Percentiles rank a stretch among this genome's conserved stretches.
Conservation (phyloP, 1,140 invertebrate genomes). For the Tribolium castaneum region DNA sequence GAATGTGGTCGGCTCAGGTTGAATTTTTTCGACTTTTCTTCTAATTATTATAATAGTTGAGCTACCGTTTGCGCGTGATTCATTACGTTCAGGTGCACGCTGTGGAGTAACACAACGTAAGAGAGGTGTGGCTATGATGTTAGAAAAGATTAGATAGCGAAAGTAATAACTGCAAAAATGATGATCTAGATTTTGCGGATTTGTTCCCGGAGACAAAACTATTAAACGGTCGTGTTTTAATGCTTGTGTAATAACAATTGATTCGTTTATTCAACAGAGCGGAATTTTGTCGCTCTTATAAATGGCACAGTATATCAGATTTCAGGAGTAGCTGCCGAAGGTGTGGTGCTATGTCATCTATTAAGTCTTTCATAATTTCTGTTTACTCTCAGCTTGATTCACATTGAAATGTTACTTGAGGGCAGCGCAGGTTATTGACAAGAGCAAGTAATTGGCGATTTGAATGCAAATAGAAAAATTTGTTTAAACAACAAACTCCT, state of each 20-base stretch:
- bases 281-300: background rate
- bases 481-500: background rate
- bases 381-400: background rate
- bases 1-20: slow-evolving; percentile 1
- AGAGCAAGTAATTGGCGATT: background rate
- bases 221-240: slow-evolving; percentile 4
- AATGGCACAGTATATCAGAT: slow-evolving; percentile 2
- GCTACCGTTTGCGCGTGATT: slow-evolving; percentile 17
- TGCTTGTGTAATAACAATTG: slow-evolving; percentile 3
- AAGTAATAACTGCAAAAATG: slow-evolving; percentile 23
- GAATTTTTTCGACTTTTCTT: background rate
- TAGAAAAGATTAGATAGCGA: slow-evolving; percentile 32
- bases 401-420: background rate
- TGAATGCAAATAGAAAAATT: background rate
- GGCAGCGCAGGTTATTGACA: background rate
- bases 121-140: slow-evolving; percentile 27
- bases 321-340: background rate
- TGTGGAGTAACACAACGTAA: background rate
- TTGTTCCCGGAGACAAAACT: slow-evolving; percentile 16
- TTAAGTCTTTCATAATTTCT: slow-evolving; percentile 13
- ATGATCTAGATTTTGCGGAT: slow-evolving; percentile 26
- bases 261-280: slow-evolving; percentile 9
- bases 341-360: slow-evolving; percentile 1
- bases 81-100: slow-evolving; percentile 21
- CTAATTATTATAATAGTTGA: slow-evolving; percentile 4